Percentiles rank a stretch among this genome's conserved stretches.
phyloP scores from a whole-genome alignment of 2,113 vertebrate species.

The Chloebia gouldiae region DNA sequence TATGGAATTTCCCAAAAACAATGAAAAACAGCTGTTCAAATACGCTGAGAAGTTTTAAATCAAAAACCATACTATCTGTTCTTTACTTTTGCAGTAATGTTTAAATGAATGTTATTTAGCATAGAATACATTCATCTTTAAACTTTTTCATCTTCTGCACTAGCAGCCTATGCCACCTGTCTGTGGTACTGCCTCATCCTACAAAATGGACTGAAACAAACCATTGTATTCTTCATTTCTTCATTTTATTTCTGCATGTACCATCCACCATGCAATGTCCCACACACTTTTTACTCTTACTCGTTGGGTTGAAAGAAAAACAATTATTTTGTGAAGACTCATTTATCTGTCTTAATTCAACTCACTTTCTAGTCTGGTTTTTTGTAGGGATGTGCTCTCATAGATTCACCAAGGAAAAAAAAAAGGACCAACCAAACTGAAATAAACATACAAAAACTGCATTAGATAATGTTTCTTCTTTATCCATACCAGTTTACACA shows the following conservation, averaged over 20 bases:
- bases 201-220: conserved; percentile 31
- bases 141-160: not conserved
- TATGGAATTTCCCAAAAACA: not conserved
- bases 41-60: conserved; percentile 47
- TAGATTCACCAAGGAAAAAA: not conserved
- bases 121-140: not conserved
- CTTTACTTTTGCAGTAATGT: conserved; percentile 22
- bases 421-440: not conserved
- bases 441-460: not conserved
- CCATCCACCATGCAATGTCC: not conserved
- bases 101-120: conserved; percentile 34
- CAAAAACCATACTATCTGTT: not conserved
- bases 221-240: not conserved
- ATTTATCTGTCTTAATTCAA: not conserved
- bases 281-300: not conserved
- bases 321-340: not conserved
- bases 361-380: not conserved
- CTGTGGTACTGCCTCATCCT: not conserved
- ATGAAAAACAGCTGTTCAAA: conserved; percentile 38
- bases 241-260: conserved; percentile 12
- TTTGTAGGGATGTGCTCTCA: not conserved
- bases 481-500: not conserved
- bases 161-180: not conserved
- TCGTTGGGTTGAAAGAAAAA: conserved; percentile 1
- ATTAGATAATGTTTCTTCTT: not conserved